Conservation (phyloP, 2,888 invertebrate species). For the Diaperis boleti region DNA sequence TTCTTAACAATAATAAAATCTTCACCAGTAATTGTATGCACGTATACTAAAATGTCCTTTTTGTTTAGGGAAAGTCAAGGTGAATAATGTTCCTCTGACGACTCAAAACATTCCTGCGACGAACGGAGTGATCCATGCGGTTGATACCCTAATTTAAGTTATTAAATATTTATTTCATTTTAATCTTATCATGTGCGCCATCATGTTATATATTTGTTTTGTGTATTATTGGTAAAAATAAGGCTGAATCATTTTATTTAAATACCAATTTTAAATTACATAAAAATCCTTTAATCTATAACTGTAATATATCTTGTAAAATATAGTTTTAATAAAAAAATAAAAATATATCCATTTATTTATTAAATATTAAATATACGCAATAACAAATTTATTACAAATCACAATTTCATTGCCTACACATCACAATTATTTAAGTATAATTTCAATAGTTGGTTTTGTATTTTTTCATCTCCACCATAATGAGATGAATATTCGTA, state of each 20-base stretch:
- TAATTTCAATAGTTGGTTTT: constrained; percentile 83
- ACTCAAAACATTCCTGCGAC: constrained; percentile 90
- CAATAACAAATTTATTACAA: constrained; percentile 8
- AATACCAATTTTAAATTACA: constrained; percentile 23
- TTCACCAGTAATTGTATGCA: too few species aligned
- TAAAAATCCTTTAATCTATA: constrained; percentile 20
- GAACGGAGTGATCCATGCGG: constrained; percentile 88
- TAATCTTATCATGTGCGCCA: constrained; percentile 28
- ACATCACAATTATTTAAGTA: constrained; percentile 31
- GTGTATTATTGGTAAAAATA: constrained; percentile 21
- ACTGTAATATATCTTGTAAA: constrained; percentile 29
- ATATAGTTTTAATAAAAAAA: constrained; percentile 28
- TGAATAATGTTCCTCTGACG: constrained; percentile 84
- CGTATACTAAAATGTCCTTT: background rate
- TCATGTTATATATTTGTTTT: constrained; percentile 24
- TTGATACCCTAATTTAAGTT: constrained; percentile 72
- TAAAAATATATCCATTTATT: constrained; percentile 17
- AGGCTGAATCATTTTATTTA: constrained; percentile 26
- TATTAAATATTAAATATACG: background rate
- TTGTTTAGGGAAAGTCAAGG: constrained; percentile 82
- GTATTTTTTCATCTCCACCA: constrained; percentile 99
- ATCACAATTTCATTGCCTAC: constrained; percentile 25
- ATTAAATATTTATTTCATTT: constrained; percentile 35
- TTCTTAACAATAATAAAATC: too few species aligned
- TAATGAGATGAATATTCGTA: constrained; percentile 97